A percentile compares a stretch with the other conserved stretches of the same genome.
Conservation (phyloP, 1,140 invertebrate species). For the Melitaea cinxia region DNA sequence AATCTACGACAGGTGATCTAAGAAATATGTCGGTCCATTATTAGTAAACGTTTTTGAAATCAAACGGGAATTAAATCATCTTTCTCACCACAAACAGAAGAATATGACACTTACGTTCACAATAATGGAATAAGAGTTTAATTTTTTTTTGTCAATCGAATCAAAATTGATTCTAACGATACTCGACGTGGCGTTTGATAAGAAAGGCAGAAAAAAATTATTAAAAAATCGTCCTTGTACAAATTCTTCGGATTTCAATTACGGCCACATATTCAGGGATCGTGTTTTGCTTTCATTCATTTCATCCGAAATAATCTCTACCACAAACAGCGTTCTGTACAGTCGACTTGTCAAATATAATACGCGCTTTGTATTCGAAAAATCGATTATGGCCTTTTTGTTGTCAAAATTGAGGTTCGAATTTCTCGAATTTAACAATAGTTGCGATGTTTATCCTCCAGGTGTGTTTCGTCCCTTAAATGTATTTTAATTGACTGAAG, state of each 20-base stretch:
- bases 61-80: not conserved
- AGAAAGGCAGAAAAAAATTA: slow-evolving; percentile 47
- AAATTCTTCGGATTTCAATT: slow-evolving; percentile 77
- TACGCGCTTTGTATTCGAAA: slow-evolving; percentile 72
- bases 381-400: slow-evolving; percentile 81
- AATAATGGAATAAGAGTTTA: slow-evolving; percentile 29
- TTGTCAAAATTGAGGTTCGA: slow-evolving; percentile 80
- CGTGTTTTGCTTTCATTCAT: slow-evolving; percentile 80
- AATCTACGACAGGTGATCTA: slow-evolving; percentile 10
- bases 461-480: slow-evolving; percentile 71
- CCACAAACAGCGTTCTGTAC: slow-evolving; percentile 77
- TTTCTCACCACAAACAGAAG: slow-evolving; percentile 24
- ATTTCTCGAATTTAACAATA: slow-evolving; percentile 79
- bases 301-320: slow-evolving; percentile 81
- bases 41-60: slow-evolving; percentile 7
- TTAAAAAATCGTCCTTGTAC: slow-evolving; percentile 62
- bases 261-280: slow-evolving; percentile 70
- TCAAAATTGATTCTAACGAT: slow-evolving; percentile 45
- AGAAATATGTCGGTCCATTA: slow-evolving; percentile 19
- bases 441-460: slow-evolving; percentile 79
- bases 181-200: slow-evolving; percentile 41
- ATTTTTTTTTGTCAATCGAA: slow-evolving; percentile 42
- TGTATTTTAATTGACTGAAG: slow-evolving; percentile 73
- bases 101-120: slow-evolving; percentile 33
- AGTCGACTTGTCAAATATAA: slow-evolving; percentile 81